These are phyloP conservation scores for Pipistrellus kuhlii DNA, from an alignment of 2,797 vertebrate species.

Conservation along the genomic window DNA sequence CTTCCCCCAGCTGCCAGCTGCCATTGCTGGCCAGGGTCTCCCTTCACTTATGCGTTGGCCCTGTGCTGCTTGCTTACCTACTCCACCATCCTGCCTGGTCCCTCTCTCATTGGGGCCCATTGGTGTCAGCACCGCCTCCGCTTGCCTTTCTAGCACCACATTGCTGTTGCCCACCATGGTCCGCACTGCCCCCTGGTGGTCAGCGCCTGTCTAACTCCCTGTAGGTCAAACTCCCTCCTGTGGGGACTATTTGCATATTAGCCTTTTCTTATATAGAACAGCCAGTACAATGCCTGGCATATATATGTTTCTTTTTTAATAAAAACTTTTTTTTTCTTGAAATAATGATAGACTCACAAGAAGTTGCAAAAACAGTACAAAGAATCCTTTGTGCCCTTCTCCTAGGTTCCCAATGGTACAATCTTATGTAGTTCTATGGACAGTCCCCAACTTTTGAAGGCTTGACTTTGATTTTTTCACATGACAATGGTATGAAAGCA, in stretches of 20 bases:
- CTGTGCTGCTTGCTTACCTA: too few species aligned
- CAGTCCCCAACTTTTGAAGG: neutral
- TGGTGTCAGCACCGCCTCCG: too few species aligned
- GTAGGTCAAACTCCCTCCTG: fast-evolving
- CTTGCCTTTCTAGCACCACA: too few species aligned
- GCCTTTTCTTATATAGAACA: neutral
- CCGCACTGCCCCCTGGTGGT: too few species aligned
- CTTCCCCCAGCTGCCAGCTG: too few species aligned
- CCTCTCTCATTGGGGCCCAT: too few species aligned
- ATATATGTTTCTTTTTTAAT: neutral
- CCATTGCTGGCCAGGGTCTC: too few species aligned
- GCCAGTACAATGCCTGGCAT: neutral
- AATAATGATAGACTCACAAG: conserved; percentile 21
- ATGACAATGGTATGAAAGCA: neutral
- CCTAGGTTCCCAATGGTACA: neutral
- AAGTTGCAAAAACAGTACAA: conserved; percentile 5
- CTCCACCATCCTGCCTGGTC: too few species aligned
- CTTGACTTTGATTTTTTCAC: neutral
- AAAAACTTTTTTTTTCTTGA: neutral
- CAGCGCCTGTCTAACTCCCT: too few species aligned
- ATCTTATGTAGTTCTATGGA: neutral
- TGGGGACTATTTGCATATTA: too few species aligned
- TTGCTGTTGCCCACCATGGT: too few species aligned
- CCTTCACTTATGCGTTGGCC: too few species aligned
- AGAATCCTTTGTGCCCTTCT: neutral